phyloP scores from a whole-genome alignment of 2,113 vertebrate species.

The Takifugu bimaculatus region DNA sequence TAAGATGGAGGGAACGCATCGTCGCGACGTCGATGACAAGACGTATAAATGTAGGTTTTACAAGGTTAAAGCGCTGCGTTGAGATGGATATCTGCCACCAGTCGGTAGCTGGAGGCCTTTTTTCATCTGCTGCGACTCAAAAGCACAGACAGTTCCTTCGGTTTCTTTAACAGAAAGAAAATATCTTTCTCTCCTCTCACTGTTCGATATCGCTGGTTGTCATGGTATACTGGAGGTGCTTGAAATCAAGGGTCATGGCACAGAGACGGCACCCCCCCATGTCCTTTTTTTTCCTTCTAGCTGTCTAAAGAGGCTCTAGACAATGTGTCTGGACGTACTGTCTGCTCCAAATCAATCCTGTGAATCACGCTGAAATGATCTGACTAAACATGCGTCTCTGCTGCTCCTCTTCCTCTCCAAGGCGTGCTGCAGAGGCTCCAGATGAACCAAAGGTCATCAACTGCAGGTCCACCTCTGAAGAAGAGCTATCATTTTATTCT shows the following conservation, averaged over 20 bases:
- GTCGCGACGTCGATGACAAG: background rate
- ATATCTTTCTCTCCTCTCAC: conserved; percentile 15
- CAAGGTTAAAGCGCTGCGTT: conserved; percentile 5
- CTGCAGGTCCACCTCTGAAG: too few relatives aligned
- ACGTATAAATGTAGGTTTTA: background rate
- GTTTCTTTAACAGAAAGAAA: conserved; percentile 15
- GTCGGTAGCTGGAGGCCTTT: conserved; percentile 16
- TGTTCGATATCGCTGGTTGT: conserved; percentile 40
- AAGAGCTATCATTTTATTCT: too few relatives aligned
- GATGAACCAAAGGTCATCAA: too few relatives aligned
- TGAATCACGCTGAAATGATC: conserved; percentile 1
- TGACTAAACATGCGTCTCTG: background rate
- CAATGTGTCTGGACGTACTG: conserved; percentile 55
- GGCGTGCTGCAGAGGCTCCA: too few relatives aligned
- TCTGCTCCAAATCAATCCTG: conserved; percentile 42
- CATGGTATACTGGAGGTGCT: conserved; percentile 33
- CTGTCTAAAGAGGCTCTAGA: conserved; percentile 28
- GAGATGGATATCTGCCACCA: conserved; percentile 25
- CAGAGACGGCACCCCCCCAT: conserved; percentile 10
- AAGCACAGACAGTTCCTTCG: conserved; percentile 17
- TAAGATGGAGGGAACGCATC: background rate
- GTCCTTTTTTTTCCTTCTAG: conserved; percentile 7
- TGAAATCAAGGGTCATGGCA: conserved; percentile 38
- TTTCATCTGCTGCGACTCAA: conserved; percentile 21
- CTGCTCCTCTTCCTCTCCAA: too few relatives aligned